Evolutionary conservation across 2,113 vertebrate genomes (phyloP), one percentile per base, ranked within the genome.

Genomic region (Atrichornis clamosus): DNA sequence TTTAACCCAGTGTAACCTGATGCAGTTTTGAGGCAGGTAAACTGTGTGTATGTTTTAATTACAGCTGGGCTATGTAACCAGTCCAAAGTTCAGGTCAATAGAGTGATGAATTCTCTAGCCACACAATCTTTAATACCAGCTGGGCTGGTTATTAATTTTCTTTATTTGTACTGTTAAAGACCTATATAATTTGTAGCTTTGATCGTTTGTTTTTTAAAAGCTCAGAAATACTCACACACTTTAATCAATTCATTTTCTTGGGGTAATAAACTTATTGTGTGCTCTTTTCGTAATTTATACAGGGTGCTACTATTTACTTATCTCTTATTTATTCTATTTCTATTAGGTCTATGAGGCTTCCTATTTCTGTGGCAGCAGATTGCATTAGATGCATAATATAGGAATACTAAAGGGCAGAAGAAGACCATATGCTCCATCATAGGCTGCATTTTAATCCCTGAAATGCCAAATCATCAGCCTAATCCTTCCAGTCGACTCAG

Each of bases 381-480:
- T 97, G 91, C 62, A 70, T 90, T 90, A 67, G 67, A 87, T 94
- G 72, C 46, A 84, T 86, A 32, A 91, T 86, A 79, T 7, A 96
- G 92, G 93, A 93, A 94, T 93, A 92, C 35, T 85, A 90, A 97
- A 97, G 95, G 95, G 93, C 96, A 97, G 81, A 89, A 93, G 93
- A 95, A 21, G 63, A 91, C 88, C 93, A 96, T 80, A 96, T 96
- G 95, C 72, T 92, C 65, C 92, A 67, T 49, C 60, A 67, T 59
- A 83, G 70, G 75, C 76, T 87, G 65, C 60, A 76, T 96, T 96
- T 95, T 94, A 69, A 93, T 76, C 73, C 82, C 75, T 27, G 84
- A 96, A 95, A 97, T 95, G 96, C 87, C 94, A 96, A 53, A 82
- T 82, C 91, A 65, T 82, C 87, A 84, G 47, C 49, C 28, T 92